A percentile compares a stretch with the other conserved stretches of the same genome.
Evolutionary conservation across 1,140 invertebrate genomes (phyloP).

Genomic region (Drosophila kohkoa): DNA sequence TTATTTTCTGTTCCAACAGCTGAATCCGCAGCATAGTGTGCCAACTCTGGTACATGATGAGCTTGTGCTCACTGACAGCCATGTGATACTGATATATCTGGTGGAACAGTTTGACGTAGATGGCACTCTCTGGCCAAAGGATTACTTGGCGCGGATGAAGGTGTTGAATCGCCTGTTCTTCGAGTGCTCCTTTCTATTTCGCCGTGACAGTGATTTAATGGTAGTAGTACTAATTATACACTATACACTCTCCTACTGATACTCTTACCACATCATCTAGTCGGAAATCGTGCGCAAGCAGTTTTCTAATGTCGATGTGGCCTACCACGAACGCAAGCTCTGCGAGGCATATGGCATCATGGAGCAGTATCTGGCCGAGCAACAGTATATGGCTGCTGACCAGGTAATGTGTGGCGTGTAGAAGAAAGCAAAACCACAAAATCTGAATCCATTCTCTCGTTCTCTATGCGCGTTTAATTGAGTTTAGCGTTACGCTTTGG

Average conservation of each 20-base stretch:
- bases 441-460: slow-evolving; percentile 21
- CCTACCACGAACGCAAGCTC: slow-evolving; percentile 73
- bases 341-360: slow-evolving; percentile 68
- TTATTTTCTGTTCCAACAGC: slow-evolving; percentile 57
- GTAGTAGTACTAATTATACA: slow-evolving; percentile 37
- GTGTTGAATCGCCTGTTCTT: slow-evolving; percentile 78
- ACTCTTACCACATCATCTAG: slow-evolving; percentile 35
- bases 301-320: slow-evolving; percentile 69
- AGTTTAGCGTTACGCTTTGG: slow-evolving; percentile 51
- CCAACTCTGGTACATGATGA: slow-evolving; percentile 86
- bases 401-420: slow-evolving; percentile 44
- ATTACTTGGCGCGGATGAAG: slow-evolving; percentile 52
- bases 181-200: slow-evolving; percentile 79
- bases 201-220: slow-evolving; percentile 83
- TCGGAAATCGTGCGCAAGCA: slow-evolving; percentile 76
- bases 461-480: slow-evolving; percentile 44
- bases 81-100: slow-evolving; percentile 81
- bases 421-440: slow-evolving; percentile 18
- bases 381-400: slow-evolving; percentile 66
- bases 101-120: slow-evolving; percentile 65
- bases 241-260: slow-evolving; percentile 4
- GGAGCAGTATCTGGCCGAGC: slow-evolving; percentile 61
- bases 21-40: slow-evolving; percentile 86
- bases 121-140: slow-evolving; percentile 47
- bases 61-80: slow-evolving; percentile 82